A percentile compares a stretch with the other conserved stretches of the same genome.
Evolutionary conservation across 1,140 invertebrate species (phyloP).

Genomic region (Ceratina japonica): DNA sequence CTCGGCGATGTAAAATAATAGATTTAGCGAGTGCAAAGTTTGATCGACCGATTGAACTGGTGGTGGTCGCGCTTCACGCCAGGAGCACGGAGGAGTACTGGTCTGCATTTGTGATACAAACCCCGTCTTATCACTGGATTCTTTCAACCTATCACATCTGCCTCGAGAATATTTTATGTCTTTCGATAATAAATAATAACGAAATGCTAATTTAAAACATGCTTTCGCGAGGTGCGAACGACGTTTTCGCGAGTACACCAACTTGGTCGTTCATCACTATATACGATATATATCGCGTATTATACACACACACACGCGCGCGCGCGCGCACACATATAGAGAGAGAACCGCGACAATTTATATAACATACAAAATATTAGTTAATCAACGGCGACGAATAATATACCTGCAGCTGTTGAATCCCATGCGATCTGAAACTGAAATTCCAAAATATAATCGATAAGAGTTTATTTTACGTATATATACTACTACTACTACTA

Average conservation of each 20-base stretch:
- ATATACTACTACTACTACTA: no score
- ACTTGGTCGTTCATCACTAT: slow-evolving; percentile 25
- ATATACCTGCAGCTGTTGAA: no score
- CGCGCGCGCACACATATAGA: no score
- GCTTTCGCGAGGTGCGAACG: background rate
- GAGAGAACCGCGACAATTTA: no score
- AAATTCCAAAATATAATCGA: no score
- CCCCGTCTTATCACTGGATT: slow-evolving; percentile 1
- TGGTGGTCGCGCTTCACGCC: no score
- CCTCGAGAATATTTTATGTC: background rate
- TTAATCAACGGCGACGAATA: no score
- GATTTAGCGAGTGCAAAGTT: slow-evolving; percentile 19
- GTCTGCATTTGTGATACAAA: slow-evolving; percentile 20
- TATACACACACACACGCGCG: slow-evolving; percentile 19
- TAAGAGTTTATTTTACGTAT: no score
- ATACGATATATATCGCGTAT: slow-evolving; percentile 1
- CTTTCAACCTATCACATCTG: slow-evolving; percentile 12
- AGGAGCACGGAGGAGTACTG: no score
- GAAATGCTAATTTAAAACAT: slow-evolving; percentile 20
- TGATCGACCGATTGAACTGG: background rate
- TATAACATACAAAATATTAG: no score
- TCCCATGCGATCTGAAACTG: no score
- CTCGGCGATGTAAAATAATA: background rate
- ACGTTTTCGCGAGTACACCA: slow-evolving; percentile 10
- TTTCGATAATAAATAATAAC: background rate